These are phyloP conservation scores for Agrypnus murinus DNA, from an alignment of 2,888 invertebrate species.

Conservation along the genomic window DNA sequence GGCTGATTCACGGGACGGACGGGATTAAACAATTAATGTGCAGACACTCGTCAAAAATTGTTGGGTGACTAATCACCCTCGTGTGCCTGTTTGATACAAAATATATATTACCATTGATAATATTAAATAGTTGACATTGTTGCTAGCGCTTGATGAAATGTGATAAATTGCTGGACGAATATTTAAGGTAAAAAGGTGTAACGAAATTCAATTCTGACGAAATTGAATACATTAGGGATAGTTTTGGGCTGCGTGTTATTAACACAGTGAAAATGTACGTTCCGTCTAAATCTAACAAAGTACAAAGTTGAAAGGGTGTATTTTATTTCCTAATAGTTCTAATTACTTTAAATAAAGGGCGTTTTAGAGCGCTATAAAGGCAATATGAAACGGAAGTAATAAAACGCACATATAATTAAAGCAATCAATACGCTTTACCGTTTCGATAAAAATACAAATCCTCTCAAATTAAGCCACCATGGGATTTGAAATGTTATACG, in stretches of 20 bases:
- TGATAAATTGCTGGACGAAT: too few relatives aligned
- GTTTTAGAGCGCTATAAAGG: constrained; percentile 53
- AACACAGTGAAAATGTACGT: not conserved
- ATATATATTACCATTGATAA: too few relatives aligned
- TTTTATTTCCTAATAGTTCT: constrained; percentile 40
- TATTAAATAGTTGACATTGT: too few relatives aligned
- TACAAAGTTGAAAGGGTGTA: constrained; percentile 10
- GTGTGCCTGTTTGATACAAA: not conserved
- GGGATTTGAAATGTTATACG: constrained; percentile 19
- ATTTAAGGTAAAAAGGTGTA: not conserved
- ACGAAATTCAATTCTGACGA: not conserved
- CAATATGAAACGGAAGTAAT: constrained; percentile 56
- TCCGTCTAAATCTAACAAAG: constrained; percentile 32
- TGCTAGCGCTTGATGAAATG: too few relatives aligned
- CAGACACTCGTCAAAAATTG: constrained; percentile 30
- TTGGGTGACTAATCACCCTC: constrained; percentile 33
- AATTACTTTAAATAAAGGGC: constrained; percentile 46
- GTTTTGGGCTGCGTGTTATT: constrained; percentile 6
- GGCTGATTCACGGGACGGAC: constrained; percentile 54
- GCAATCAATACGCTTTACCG: constrained; percentile 40
- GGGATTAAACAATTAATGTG: constrained; percentile 47
- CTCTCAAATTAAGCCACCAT: constrained; percentile 1
- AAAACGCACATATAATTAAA: constrained; percentile 48
- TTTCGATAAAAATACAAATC: constrained; percentile 28
- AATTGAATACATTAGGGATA: constrained; percentile 7